Evolutionary conservation across 2,113 vertebrate species (phyloP).

Genomic region (Epinephelus cyanopodus): DNA sequence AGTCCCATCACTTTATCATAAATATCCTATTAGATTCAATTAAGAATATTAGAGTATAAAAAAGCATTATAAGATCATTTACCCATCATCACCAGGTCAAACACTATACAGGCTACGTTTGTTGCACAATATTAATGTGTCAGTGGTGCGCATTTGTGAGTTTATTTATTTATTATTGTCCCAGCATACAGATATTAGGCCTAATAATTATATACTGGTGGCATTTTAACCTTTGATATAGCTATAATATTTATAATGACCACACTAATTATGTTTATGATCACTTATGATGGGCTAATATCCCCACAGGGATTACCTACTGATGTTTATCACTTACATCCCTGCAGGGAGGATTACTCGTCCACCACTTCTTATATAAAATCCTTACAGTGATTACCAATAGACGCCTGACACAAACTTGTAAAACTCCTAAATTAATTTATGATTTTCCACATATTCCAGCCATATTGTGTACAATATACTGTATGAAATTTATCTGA

Average conservation of each 20-base stretch:
- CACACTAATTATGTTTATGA: background rate
- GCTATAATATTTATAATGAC: constrained; percentile 21
- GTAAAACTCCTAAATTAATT: background rate
- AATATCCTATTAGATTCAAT: constrained; percentile 12
- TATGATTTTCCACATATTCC: background rate
- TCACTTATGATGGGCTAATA: background rate
- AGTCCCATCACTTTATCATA: constrained; percentile 16
- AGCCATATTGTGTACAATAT: background rate
- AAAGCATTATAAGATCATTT: background rate
- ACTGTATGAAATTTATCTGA: background rate
- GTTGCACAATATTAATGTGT: background rate
- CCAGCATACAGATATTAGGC: background rate
- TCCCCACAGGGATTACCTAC: constrained; percentile 4
- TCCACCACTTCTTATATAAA: constrained; percentile 11
- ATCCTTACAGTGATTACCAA: background rate
- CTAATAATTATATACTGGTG: background rate
- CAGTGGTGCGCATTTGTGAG: background rate
- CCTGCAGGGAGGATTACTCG: constrained; percentile 12
- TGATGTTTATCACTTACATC: constrained; percentile 13
- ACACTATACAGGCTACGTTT: background rate
- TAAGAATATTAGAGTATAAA: constrained; percentile 4
- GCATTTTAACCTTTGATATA: background rate
- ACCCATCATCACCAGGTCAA: background rate
- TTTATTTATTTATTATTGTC: background rate
- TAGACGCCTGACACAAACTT: background rate